Conservation (phyloP, 64 coral and sea anemone genomes). For the Dendronephthya gigantea region DNA sequence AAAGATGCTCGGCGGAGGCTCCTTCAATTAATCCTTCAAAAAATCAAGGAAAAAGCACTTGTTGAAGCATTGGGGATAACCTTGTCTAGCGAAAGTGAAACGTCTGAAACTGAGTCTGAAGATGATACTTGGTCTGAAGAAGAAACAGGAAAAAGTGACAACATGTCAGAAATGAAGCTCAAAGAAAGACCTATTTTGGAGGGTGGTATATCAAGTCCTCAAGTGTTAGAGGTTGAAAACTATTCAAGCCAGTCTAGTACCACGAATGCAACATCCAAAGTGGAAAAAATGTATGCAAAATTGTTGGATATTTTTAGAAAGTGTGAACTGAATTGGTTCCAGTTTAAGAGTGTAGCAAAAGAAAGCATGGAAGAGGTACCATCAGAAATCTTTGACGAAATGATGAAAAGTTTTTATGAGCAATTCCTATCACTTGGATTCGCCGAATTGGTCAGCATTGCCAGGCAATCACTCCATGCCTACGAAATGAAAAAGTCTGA, state of each 20-base stretch:
- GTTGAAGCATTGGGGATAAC: slow-evolving; percentile 27
- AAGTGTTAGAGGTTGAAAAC: too few species aligned
- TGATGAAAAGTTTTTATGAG: slow-evolving; percentile 24
- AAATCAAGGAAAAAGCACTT: slow-evolving; percentile 35
- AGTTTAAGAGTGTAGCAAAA: neutral
- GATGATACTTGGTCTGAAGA: too few species aligned
- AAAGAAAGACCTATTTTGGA: neutral
- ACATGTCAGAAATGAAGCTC: neutral
- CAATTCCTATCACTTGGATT: slow-evolving; percentile 22
- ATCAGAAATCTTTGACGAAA: slow-evolving; percentile 27
- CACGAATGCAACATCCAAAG: neutral
- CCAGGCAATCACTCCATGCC: slow-evolving; percentile 29
- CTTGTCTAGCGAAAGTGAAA: slow-evolving; percentile 7
- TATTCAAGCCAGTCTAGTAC: too few species aligned
- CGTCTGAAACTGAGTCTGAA: slow-evolving; percentile 22
- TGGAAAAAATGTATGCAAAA: slow-evolving; percentile 17
- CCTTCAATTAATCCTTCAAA: slow-evolving; percentile 41
- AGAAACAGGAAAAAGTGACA: neutral
- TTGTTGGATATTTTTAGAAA: slow-evolving; percentile 15
- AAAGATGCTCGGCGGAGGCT: slow-evolving; percentile 33
- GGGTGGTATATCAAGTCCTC: neutral
- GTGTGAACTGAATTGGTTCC: slow-evolving; percentile 39
- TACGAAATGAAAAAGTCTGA: slow-evolving; percentile 17
- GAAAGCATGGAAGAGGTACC: neutral
- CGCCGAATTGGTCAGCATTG: neutral